Evolutionary conservation across 1,140 invertebrate species (phyloP).

Genomic region (Aricia agestis): DNA sequence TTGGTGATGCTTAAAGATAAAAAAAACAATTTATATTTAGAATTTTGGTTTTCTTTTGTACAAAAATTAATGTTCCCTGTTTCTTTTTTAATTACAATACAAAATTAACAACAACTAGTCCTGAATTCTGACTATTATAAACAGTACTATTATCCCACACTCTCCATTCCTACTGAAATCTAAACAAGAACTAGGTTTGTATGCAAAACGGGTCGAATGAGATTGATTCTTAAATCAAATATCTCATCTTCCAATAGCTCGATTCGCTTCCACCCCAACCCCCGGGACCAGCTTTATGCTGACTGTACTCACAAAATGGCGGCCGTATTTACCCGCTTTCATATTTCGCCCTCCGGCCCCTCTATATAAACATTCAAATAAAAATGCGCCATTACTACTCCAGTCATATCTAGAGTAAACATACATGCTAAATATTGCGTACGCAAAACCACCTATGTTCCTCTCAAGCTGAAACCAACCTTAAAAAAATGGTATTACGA

Average conservation of each 20-base stretch:
- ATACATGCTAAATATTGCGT: slow-evolving; percentile 72
- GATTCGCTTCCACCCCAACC: neutral
- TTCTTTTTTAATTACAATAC: too few species aligned
- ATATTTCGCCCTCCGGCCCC: slow-evolving; percentile 44
- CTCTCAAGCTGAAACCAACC: slow-evolving; percentile 28
- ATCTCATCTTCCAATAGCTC: neutral
- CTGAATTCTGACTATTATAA: too few species aligned
- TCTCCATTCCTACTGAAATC: too few species aligned
- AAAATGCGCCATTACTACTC: slow-evolving; percentile 76
- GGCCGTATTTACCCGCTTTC: slow-evolving; percentile 54
- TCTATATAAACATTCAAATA: slow-evolving; percentile 74
- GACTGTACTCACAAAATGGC: slow-evolving; percentile 65
- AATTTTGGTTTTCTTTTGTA: too few species aligned
- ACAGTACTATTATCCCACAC: too few species aligned
- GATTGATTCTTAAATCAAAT: neutral
- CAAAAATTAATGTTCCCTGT: too few species aligned
- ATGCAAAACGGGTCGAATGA: neutral
- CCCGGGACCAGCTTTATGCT: slow-evolving; percentile 37
- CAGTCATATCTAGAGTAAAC: slow-evolving; percentile 75
- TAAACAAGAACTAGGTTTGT: neutral
- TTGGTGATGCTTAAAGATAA: too few species aligned
- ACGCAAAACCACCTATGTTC: slow-evolving; percentile 34
- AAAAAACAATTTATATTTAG: too few species aligned
- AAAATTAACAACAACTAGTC: too few species aligned
- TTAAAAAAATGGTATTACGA: slow-evolving; percentile 26